Percentiles rank a stretch among this genome's conserved stretches.
Evolutionary conservation across 2,888 invertebrate genomes (phyloP).

Genomic region (Selenia dentaria): DNA sequence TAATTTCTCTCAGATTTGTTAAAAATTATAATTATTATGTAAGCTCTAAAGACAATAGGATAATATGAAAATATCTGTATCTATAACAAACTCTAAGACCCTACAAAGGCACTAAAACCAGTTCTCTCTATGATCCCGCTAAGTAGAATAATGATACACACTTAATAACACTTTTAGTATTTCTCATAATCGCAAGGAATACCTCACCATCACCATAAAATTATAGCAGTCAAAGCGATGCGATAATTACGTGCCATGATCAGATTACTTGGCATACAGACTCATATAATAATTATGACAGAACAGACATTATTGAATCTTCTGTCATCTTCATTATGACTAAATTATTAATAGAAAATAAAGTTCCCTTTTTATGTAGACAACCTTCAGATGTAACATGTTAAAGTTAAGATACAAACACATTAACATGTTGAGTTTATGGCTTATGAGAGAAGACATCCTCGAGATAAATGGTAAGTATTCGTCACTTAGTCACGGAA

Average conservation of each 20-base stretch:
- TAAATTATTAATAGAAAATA: slow-evolving; percentile 48
- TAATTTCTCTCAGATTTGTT: no score
- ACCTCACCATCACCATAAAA: slow-evolving; percentile 2
- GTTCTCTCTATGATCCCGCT: no score
- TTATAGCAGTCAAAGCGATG: slow-evolving; percentile 2
- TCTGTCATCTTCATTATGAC: slow-evolving; percentile 30
- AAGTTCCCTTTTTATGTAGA: slow-evolving; percentile 42
- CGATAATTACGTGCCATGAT: slow-evolving; percentile 4
- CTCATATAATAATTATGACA: slow-evolving; percentile 16
- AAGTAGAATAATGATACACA: no score
- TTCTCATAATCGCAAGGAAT: no score
- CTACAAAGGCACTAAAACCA: no score
- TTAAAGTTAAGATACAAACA: slow-evolving; percentile 48
- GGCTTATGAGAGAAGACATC: slow-evolving; percentile 35
- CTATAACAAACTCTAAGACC: no score
- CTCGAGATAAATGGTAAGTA: slow-evolving; percentile 22
- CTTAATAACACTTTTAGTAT: no score
- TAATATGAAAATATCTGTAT: no score
- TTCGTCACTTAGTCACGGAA: not conserved
- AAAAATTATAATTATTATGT: no score
- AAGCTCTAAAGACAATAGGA: no score
- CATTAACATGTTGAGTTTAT: slow-evolving; percentile 52
- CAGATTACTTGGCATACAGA: slow-evolving; percentile 23
- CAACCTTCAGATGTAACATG: slow-evolving; percentile 45
- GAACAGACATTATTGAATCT: slow-evolving; percentile 17